Conservation (phyloP, 2,888 invertebrate genomes). For the Ecliptopera silaceata region DNA sequence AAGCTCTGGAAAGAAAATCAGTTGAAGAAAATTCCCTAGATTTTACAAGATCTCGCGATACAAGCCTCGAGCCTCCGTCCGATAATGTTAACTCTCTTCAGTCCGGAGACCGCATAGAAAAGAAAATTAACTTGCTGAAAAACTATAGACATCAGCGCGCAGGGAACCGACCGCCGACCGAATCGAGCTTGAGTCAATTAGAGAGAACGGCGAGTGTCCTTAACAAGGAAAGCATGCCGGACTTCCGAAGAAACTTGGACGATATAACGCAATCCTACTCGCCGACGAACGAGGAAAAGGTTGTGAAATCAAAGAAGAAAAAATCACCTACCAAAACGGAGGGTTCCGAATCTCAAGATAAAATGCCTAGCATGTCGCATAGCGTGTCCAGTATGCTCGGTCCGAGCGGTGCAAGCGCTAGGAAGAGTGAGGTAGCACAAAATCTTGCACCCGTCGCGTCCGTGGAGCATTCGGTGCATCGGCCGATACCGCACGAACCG, state of each 20-base stretch:
- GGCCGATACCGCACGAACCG: conserved; percentile 43
- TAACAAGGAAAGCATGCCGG: conserved; percentile 73
- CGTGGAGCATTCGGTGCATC: conserved; percentile 42
- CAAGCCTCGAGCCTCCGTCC: conserved; percentile 27
- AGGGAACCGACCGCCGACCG: conserved; percentile 56
- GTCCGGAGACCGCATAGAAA: conserved; percentile 54
- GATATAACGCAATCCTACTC: conserved; percentile 80
- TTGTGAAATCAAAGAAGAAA: conserved; percentile 70
- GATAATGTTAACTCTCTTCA: conserved; percentile 39
- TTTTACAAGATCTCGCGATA: conserved; percentile 36
- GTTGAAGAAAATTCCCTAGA: conserved; percentile 47
- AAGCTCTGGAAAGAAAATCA: conserved; percentile 60
- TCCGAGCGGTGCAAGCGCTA: conserved; percentile 37
- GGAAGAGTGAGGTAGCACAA: conserved; percentile 44
- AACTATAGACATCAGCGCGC: conserved; percentile 78
- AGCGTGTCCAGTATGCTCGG: conserved; percentile 74
- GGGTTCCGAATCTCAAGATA: conserved; percentile 52
- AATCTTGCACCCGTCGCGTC: conserved; percentile 46
- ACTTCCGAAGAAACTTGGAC: conserved; percentile 74
- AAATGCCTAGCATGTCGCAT: conserved; percentile 61
- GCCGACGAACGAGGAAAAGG: conserved; percentile 66
- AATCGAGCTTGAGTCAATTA: conserved; percentile 72
- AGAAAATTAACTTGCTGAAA: conserved; percentile 74
- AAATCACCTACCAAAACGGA: conserved; percentile 68
- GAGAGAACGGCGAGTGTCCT: conserved; percentile 73